These are phyloP conservation scores for Podarcis muralis DNA, from an alignment of 2,113 vertebrate species.

Conservation along the genomic window DNA sequence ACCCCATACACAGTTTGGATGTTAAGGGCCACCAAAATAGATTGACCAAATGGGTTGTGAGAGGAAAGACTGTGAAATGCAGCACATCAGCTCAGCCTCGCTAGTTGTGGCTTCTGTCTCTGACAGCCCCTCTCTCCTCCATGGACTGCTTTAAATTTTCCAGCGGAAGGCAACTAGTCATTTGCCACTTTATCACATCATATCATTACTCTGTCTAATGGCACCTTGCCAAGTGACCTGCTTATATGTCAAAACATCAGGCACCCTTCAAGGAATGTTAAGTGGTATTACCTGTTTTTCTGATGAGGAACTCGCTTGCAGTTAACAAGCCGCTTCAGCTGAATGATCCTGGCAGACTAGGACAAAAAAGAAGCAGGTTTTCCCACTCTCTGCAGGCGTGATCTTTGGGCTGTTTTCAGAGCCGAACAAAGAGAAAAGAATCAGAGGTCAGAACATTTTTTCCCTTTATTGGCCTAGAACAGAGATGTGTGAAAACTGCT, in stretches of 20 bases:
- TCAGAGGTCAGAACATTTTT: not conserved
- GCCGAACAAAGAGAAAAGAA: not conserved
- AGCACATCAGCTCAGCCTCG: not conserved
- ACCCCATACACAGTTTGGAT: no score
- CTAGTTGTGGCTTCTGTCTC: not conserved
- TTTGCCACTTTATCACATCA: slow-evolving; percentile 8
- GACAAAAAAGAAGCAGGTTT: not conserved
- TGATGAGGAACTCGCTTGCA: not conserved
- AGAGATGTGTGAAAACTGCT: not conserved
- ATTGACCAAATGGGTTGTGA: not conserved
- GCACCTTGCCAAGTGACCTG: slow-evolving; percentile 7
- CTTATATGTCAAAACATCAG: slow-evolving; percentile 19
- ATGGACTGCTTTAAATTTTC: not conserved
- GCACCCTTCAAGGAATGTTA: slow-evolving; percentile 30
- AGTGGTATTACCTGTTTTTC: not conserved
- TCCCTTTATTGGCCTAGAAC: not conserved
- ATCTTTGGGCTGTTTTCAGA: not conserved
- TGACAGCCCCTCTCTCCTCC: not conserved
- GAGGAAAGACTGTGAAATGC: not conserved
- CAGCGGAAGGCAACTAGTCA: not conserved
- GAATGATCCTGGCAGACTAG: not conserved
- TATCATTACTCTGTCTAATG: not conserved
- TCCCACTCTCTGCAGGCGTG: not conserved
- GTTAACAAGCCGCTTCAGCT: not conserved
- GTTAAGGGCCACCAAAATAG: not conserved